Base-by-base conservation (phyloP, 2,113 vertebrate genomes). In the Anolis sagrei region DNA sequence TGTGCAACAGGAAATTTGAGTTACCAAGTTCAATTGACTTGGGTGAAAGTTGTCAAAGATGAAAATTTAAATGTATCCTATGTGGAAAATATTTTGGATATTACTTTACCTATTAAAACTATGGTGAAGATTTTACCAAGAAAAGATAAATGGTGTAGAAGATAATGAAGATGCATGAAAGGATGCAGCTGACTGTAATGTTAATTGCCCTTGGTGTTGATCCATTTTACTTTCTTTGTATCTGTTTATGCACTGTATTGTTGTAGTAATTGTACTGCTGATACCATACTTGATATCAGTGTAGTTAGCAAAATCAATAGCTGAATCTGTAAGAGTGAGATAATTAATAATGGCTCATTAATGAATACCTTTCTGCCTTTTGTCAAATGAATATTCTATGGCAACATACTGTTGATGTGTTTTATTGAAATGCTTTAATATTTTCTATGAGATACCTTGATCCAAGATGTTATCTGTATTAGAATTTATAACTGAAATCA, bases 161-260 rank as follows among this genome's bases (percentile, higher is more conserved):
- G 66, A 51, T 44, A 69, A 34, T 51, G 27, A 69, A 49, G 44
- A 64, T 44, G 36, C 13, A 54, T 5, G 29, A 82, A 61, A 48
- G 54, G 8, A 16, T 75, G 34, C 70, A 54, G n/a, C 32, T 29
- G 23, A 23, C 2, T 81, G 19, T 70, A 14, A n/a, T 61, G 27
- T 54, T 70, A 51, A 69, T 74, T 74, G 21, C 10, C 9, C 51
- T 54, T n/a, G 7, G 58, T 74, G 54, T 83, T 34, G 66, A 34
- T 85, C 62, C 86, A 25, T 4, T 18, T 76, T 74, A 80, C 76
- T 87, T 25, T 0, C 54, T 0, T 6, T 58, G 77, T 86, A 58
- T 72, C 86, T 89, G 79, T 74, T 84, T 82, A 32, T 89, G 76
- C 9, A 7, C 36, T 87, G 29, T 87, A 87, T 83, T 89, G 36